phyloP scores from a whole-genome alignment of 2,113 vertebrate genomes.

The Cynopterus brachyotis region DNA sequence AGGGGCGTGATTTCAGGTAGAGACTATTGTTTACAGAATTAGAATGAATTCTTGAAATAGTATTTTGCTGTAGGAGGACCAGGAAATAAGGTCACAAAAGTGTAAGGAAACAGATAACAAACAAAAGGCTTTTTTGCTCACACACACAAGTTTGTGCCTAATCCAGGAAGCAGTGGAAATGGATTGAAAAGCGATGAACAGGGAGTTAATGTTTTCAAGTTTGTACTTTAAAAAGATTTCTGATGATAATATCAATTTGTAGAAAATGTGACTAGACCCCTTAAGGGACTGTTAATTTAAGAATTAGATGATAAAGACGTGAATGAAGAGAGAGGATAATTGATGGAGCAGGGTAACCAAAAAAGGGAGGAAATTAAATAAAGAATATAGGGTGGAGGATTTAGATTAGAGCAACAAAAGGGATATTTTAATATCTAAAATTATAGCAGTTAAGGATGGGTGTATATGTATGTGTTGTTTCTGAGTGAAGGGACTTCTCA shows the following conservation, averaged over 20 bases:
- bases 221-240: background rate
- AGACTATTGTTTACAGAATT: background rate
- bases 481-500: background rate
- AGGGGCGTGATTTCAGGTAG: background rate
- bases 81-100: background rate
- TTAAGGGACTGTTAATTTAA: background rate
- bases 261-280: background rate
- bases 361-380: background rate
- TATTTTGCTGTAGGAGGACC: background rate
- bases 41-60: background rate
- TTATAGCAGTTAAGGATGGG: background rate
- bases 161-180: background rate
- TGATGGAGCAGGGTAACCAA: background rate
- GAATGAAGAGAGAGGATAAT: background rate
- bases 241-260: background rate
- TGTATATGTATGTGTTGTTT: background rate
- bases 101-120: background rate
- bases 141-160: background rate
- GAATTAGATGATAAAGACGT: background rate
- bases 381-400: background rate
- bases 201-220: background rate
- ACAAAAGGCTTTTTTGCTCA: background rate
- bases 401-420: background rate
- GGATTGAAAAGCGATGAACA: background rate
- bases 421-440: background rate